Percentiles rank a stretch among this genome's conserved stretches.
Evolutionary conservation across 1,140 invertebrate genomes (phyloP).

Genomic region (Euwallacea fornicatus): DNA sequence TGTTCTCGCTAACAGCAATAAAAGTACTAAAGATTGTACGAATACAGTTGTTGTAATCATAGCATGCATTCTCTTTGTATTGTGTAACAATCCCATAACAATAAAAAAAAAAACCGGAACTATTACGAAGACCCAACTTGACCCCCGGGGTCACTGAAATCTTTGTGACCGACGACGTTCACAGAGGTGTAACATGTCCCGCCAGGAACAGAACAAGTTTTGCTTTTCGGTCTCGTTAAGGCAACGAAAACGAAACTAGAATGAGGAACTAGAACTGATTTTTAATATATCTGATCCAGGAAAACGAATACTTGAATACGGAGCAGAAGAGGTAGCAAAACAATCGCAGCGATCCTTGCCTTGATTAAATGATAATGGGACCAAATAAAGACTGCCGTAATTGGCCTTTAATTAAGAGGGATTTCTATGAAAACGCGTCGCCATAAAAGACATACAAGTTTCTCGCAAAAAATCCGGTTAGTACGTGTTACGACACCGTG

Average conservation of each 20-base stretch:
- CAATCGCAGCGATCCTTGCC: conserved; percentile 38
- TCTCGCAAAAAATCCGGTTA: conserved; percentile 33
- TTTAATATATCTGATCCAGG: background rate
- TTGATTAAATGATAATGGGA: conserved; percentile 41
- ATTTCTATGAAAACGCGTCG: conserved; percentile 39
- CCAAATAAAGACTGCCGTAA: conserved; percentile 37
- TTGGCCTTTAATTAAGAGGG: conserved; percentile 40
- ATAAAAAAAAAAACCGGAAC: conserved; percentile 44
- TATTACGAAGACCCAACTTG: conserved; percentile 40
- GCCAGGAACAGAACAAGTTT: conserved; percentile 8
- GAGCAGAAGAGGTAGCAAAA: conserved; percentile 6
- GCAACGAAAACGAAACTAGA: conserved; percentile 7
- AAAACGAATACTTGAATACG: background rate
- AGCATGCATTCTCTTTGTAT: conserved; percentile 19
- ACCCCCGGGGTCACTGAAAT: conserved; percentile 38
- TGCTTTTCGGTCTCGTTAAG: background rate
- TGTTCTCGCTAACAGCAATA: too few relatives aligned
- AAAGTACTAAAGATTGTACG: too few relatives aligned
- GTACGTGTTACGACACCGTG: conserved; percentile 32
- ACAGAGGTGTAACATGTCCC: conserved; percentile 35
- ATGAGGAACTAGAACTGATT: background rate
- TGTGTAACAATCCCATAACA: conserved; percentile 25
- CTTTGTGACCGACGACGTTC: conserved; percentile 15
- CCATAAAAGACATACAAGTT: conserved; percentile 22
- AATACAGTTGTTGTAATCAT: conserved; percentile 14